Evolutionary conservation across 1,140 invertebrate genomes (phyloP).

Genomic region (Eurytemora carolleeae): DNA sequence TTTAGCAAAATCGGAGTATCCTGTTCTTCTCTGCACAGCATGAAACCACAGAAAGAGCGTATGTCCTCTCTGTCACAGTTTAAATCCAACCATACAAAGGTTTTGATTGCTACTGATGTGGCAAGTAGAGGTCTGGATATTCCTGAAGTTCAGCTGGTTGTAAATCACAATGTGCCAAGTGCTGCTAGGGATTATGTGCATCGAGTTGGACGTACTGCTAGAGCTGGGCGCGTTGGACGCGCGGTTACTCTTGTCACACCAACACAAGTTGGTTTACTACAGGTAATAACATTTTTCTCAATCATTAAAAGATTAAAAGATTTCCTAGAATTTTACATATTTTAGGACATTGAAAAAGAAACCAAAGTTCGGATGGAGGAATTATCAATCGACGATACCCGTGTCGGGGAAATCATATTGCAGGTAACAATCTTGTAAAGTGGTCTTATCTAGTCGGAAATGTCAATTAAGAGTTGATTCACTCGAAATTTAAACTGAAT

Average conservation of each 20-base stretch:
- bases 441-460: too few relatives aligned
- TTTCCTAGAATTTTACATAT: too few relatives aligned
- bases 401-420: slow-evolving; percentile 11
- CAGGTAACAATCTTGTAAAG: slow-evolving; percentile 9
- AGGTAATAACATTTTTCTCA: too few relatives aligned
- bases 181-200: slow-evolving; percentile 70
- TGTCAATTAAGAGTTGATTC: too few relatives aligned
- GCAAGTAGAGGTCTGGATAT: slow-evolving; percentile 54
- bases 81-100: slow-evolving; percentile 58
- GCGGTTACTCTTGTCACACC: slow-evolving; percentile 79
- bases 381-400: slow-evolving; percentile 55
- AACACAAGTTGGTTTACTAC: slow-evolving; percentile 70
- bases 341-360: slow-evolving; percentile 57
- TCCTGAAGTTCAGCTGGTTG: slow-evolving; percentile 66
- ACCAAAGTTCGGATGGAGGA: slow-evolving; percentile 69
- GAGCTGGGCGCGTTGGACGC: slow-evolving; percentile 64
- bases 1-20: slow-evolving; percentile 62
- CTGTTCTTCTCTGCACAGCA: slow-evolving; percentile 66
- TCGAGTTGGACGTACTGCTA: slow-evolving; percentile 82
- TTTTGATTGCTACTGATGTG: slow-evolving; percentile 88
- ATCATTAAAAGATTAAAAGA: too few relatives aligned
- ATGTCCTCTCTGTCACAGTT: slow-evolving; percentile 56
- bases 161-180: slow-evolving; percentile 80
- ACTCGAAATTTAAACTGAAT: too few relatives aligned
- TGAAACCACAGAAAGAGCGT: slow-evolving; percentile 59